Percentiles rank a stretch among this genome's conserved stretches.
Conservation (phyloP, 2,888 invertebrate genomes). For the Keiferia lycopersicella region DNA sequence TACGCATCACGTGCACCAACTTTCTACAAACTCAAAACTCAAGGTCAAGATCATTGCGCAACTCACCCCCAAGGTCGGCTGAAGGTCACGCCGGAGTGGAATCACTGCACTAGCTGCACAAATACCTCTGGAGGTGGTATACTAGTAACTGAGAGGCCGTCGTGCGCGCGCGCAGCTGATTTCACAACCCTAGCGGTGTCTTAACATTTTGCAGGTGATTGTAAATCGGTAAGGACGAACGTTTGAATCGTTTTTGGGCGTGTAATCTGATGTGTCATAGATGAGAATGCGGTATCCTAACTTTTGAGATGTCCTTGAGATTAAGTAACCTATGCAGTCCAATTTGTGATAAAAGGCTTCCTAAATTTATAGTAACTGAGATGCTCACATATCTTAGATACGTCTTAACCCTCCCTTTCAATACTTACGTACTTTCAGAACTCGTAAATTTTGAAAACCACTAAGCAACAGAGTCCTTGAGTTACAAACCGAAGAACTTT, state of each 20-base stretch:
- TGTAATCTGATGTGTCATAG: background rate
- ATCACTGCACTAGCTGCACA: conserved; percentile 54
- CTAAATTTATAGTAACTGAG: no score
- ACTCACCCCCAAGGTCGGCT: conserved; percentile 67
- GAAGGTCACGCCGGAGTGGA: conserved; percentile 63
- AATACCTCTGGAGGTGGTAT: conserved; percentile 59
- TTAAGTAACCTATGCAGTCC: background rate
- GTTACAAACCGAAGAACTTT: background rate
- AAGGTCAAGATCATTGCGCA: conserved; percentile 63
- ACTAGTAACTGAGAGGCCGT: conserved; percentile 63
- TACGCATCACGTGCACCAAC: conserved; percentile 18
- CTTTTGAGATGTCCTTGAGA: background rate
- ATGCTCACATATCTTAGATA: no score
- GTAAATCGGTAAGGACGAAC: conserved; percentile 53
- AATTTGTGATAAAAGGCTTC: no score
- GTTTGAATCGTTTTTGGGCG: conserved; percentile 13
- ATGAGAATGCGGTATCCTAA: background rate
- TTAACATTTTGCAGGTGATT: conserved; percentile 65
- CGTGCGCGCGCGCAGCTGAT: conserved; percentile 44
- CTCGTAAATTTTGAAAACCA: background rate
- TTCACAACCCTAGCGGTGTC: conserved; percentile 71
- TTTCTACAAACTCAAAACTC: conserved; percentile 21
- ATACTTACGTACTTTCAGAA: no score
- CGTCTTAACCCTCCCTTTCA: no score
- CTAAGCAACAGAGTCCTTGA: conserved; percentile 2